Evolutionary conservation across 2,797 vertebrate genomes (phyloP).

Genomic region (Gymnoscopelus microlampas): DNA sequence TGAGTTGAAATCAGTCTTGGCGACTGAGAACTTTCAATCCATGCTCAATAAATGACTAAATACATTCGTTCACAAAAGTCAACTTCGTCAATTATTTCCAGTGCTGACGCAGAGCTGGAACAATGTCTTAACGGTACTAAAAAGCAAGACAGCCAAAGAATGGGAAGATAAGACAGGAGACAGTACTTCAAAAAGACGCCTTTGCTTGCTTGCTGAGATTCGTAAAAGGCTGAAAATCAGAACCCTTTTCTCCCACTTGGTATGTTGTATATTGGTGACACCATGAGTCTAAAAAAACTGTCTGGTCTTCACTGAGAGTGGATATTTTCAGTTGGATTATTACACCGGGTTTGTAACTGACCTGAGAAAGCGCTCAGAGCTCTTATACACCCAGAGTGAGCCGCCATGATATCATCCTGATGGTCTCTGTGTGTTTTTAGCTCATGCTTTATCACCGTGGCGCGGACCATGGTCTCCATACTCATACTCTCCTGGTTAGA

Average conservation of each 20-base stretch:
- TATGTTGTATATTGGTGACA: constrained; percentile 44
- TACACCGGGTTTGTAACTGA: constrained; percentile 81
- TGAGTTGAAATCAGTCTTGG: too few relatives aligned
- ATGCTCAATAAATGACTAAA: too few relatives aligned
- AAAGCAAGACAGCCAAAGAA: constrained; percentile 30
- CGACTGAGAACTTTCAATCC: too few relatives aligned
- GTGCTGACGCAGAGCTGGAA: neutral
- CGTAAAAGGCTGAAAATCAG: constrained; percentile 14
- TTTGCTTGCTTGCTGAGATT: constrained; percentile 32
- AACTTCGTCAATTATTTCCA: constrained; percentile 26
- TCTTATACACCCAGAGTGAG: constrained; percentile 87
- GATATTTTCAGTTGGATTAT: constrained; percentile 56
- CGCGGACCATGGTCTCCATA: constrained; percentile 87
- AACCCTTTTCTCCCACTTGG: constrained; percentile 17
- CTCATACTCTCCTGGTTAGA: constrained; percentile 94
- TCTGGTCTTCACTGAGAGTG: constrained; percentile 56
- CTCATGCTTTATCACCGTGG: constrained; percentile 92
- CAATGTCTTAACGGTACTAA: constrained; percentile 28
- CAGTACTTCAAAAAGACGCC: constrained; percentile 40
- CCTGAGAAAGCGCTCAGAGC: constrained; percentile 88
- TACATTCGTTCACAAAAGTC: too few relatives aligned
- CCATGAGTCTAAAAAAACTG: constrained; percentile 42
- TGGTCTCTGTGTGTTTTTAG: constrained; percentile 87
- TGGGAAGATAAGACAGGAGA: constrained; percentile 30
- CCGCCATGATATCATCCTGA: constrained; percentile 81